Percentiles rank a stretch among this genome's conserved stretches.
Evolutionary conservation across 2,888 invertebrate genomes (phyloP).

Genomic region (Eilema caniola): DNA sequence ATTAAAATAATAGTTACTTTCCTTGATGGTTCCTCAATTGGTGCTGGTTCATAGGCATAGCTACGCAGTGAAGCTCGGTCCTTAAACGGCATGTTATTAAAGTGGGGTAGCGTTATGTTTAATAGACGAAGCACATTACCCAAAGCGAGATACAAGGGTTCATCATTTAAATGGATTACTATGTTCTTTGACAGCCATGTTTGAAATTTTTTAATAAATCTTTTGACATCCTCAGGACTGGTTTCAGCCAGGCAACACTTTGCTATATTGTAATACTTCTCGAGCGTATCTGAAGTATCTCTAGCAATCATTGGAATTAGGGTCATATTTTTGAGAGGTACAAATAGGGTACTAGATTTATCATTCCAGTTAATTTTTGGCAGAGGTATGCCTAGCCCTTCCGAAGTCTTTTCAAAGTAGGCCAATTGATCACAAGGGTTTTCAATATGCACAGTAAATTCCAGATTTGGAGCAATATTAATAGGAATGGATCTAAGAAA

Average conservation of each 20-base stretch:
- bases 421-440: constrained; percentile 67
- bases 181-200: constrained; percentile 84
- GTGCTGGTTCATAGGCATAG: constrained; percentile 14
- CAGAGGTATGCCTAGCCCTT: constrained; percentile 77
- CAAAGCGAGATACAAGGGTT: constrained; percentile 87
- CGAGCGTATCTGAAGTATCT: constrained; percentile 72
- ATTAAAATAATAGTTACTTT: constrained; percentile 64
- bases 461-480: constrained; percentile 50
- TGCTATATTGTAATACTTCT: constrained; percentile 86
- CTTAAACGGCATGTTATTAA: constrained; percentile 22
- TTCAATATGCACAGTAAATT: constrained; percentile 43
- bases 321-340: constrained; percentile 84
- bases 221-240: constrained; percentile 64
- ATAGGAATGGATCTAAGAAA: constrained; percentile 62
- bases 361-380: constrained; percentile 87
- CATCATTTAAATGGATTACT: constrained; percentile 86
- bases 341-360: constrained; percentile 86
- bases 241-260: constrained; percentile 80
- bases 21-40: constrained; percentile 57
- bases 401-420: constrained; percentile 65
- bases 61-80: neutral
- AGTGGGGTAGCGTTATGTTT: constrained; percentile 55
- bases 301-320: constrained; percentile 62
- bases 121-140: constrained; percentile 78
- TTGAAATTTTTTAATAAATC: constrained; percentile 85